Percentiles rank a stretch among this genome's conserved stretches.
These are phyloP conservation scores for Aphelocoma coerulescens DNA, from an alignment of 2,113 vertebrate species.

Conservation along the genomic window DNA sequence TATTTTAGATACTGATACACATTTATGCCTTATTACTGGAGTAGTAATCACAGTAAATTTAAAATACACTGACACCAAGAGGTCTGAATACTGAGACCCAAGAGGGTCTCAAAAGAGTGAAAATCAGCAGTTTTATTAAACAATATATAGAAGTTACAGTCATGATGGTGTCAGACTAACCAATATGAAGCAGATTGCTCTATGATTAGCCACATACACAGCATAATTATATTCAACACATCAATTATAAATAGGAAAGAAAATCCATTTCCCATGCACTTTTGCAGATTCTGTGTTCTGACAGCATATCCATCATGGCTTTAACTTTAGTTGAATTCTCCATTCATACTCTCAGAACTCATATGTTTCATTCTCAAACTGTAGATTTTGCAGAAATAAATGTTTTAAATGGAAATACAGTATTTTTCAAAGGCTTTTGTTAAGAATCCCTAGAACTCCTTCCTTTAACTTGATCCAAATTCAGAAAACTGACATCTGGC, in stretches of 20 bases:
- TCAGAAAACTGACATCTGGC: background rate
- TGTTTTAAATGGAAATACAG: background rate
- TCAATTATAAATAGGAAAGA: background rate
- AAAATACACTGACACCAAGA: background rate
- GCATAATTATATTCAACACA: background rate
- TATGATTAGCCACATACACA: background rate
- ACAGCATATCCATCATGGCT: background rate
- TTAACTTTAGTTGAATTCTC: background rate
- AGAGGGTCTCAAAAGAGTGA: background rate
- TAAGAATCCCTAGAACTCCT: background rate
- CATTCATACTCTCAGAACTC: background rate
- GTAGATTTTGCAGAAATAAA: background rate
- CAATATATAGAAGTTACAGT: background rate
- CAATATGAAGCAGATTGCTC: background rate
- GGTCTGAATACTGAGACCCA: too few species aligned
- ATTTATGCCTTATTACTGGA: background rate
- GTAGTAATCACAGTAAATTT: background rate
- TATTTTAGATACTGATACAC: background rate
- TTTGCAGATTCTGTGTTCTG: background rate
- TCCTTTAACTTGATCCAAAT: background rate
- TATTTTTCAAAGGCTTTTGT: background rate
- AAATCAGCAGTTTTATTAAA: background rate
- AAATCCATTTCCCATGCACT: background rate
- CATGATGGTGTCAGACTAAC: background rate
- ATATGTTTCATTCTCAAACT: background rate